Conservation (phyloP, 2,888 invertebrate genomes). For the Eulithis prunata region DNA sequence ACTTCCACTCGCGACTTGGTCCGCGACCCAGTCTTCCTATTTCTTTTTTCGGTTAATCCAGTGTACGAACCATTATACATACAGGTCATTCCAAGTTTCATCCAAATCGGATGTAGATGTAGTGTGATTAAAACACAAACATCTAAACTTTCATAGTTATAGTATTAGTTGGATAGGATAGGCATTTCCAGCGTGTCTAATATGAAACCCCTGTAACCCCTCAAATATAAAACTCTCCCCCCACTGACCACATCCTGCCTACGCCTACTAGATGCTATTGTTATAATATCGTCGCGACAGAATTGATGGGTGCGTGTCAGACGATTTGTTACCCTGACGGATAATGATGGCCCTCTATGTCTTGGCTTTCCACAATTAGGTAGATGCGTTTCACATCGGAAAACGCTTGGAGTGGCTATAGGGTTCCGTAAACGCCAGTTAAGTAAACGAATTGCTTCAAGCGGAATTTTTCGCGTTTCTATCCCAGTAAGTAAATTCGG, state of each 20-base stretch:
- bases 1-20: no score
- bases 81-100: no score
- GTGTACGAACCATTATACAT: no score
- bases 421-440: slow-evolving; percentile 35
- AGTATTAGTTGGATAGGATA: no score
- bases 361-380: slow-evolving; percentile 47
- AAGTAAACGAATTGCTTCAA: slow-evolving; percentile 39
- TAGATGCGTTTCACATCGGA: slow-evolving; percentile 42
- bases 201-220: no score
- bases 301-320: slow-evolving; percentile 44
- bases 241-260: slow-evolving; percentile 27
- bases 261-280: slow-evolving; percentile 30
- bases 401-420: slow-evolving; percentile 38
- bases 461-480: slow-evolving; percentile 28
- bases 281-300: slow-evolving; percentile 43
- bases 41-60: no score
- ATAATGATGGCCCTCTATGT: slow-evolving; percentile 46
- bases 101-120: no score
- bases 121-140: no score
- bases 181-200: no score
- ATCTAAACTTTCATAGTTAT: no score
- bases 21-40: no score
- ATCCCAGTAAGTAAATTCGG: not conserved
- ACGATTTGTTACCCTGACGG: slow-evolving; percentile 43
- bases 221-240: not conserved